phyloP scores from a whole-genome alignment of 1,140 invertebrate species.

The Pinna nobilis region DNA sequence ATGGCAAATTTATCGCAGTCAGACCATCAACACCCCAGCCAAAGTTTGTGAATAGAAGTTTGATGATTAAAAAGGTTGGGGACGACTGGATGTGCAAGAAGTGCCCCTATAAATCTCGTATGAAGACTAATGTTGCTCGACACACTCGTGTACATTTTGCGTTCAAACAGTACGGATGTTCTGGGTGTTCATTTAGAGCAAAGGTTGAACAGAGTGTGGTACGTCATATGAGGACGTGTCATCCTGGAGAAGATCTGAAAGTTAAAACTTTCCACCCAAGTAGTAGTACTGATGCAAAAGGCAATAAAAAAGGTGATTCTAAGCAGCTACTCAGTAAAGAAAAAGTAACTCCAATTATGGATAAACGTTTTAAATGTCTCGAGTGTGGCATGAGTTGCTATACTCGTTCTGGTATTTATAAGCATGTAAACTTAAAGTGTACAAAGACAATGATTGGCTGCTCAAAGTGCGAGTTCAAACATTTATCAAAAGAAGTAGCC shows the following conservation, averaged over 20 bases:
- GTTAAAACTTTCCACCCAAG: neutral
- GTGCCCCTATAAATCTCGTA: slow-evolving; percentile 7
- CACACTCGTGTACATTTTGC: slow-evolving; percentile 18
- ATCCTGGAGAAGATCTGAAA: slow-evolving; percentile 6
- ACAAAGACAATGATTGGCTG: slow-evolving; percentile 33
- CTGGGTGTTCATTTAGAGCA: slow-evolving; percentile 20
- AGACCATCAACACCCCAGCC: neutral
- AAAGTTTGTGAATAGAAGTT: no score
- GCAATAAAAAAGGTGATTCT: no score
- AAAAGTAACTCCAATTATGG: no score
- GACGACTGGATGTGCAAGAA: slow-evolving; percentile 24
- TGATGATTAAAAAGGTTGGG: slow-evolving; percentile 21
- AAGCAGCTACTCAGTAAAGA: no score
- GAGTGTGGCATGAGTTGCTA: slow-evolving; percentile 20
- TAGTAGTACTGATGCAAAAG: no score
- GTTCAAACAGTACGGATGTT: slow-evolving; percentile 9
- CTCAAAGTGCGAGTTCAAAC: slow-evolving; percentile 29
- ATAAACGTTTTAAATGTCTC: slow-evolving; percentile 5
- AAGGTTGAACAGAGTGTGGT: slow-evolving; percentile 11
- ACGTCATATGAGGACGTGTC: slow-evolving; percentile 25
- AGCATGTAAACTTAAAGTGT: slow-evolving; percentile 28
- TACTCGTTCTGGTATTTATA: slow-evolving; percentile 16
- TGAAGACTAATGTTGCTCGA: neutral
- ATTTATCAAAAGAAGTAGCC: slow-evolving; percentile 6
- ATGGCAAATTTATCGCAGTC: neutral